Evolutionary conservation across 2,113 vertebrate species (phyloP).

Genomic region (Verasper variegatus): DNA sequence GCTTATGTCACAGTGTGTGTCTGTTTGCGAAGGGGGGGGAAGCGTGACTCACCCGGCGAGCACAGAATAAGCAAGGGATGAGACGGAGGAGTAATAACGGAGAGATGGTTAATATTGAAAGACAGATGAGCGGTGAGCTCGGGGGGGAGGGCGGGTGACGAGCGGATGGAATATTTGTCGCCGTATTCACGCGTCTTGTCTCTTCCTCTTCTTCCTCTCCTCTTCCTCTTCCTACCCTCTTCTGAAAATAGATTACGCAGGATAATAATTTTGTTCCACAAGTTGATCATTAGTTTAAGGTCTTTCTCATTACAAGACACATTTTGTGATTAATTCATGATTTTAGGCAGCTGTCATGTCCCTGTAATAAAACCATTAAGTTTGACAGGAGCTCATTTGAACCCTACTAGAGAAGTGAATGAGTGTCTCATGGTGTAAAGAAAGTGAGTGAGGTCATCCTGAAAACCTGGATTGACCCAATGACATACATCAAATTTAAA

Average conservation of each 20-base stretch:
- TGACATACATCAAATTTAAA: not conserved
- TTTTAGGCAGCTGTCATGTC: not conserved
- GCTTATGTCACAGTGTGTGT: slow-evolving; percentile 20
- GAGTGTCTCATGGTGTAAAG: not conserved
- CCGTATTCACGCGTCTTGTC: slow-evolving; percentile 8
- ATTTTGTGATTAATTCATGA: not conserved
- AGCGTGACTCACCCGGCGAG: slow-evolving; percentile 62
- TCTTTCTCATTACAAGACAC: not conserved
- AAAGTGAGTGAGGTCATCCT: not conserved
- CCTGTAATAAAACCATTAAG: not conserved
- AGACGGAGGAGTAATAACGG: slow-evolving; percentile 63
- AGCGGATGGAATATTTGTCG: slow-evolving; percentile 45
- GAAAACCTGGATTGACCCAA: not conserved
- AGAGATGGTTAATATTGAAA: slow-evolving; percentile 72
- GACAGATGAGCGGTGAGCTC: slow-evolving; percentile 68
- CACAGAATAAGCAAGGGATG: slow-evolving; percentile 54
- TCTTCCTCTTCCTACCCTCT: not conserved
- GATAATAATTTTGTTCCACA: not conserved
- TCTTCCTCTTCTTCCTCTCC: not conserved
- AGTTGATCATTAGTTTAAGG: not conserved
- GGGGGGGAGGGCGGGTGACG: slow-evolving; percentile 6
- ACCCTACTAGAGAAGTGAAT: not conserved
- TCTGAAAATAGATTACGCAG: not conserved
- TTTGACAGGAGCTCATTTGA: not conserved
- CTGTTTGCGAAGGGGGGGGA: slow-evolving; percentile 14